Conservation (phyloP, 2,797 vertebrate genomes). For the Siniperca obscura region DNA sequence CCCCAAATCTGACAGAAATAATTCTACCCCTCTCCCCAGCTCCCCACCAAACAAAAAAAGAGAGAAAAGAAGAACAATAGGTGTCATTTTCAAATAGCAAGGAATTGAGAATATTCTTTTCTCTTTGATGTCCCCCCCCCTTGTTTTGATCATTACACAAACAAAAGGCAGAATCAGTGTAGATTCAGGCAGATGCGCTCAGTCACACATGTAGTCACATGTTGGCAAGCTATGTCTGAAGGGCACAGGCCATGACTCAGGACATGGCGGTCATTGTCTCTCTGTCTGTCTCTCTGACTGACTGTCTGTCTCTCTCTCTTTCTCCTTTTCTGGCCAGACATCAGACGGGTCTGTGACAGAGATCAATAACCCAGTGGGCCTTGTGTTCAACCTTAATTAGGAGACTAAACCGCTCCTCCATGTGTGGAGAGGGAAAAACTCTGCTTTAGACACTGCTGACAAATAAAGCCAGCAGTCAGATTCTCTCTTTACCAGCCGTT, state of each 20-base stretch:
- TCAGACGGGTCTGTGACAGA: slow-evolving; percentile 85
- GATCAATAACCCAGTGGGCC: slow-evolving; percentile 89
- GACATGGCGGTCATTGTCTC: slow-evolving; percentile 66
- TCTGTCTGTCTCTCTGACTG: slow-evolving; percentile 29
- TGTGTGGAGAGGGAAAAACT: slow-evolving; percentile 81
- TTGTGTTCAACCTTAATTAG: slow-evolving; percentile 88
- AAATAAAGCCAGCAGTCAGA: slow-evolving; percentile 80
- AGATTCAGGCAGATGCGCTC: slow-evolving; percentile 46
- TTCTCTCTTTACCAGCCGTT: slow-evolving; percentile 36
- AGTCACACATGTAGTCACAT: slow-evolving; percentile 43
- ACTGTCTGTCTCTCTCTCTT: slow-evolving; percentile 38
- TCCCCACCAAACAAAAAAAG: slow-evolving; percentile 55
- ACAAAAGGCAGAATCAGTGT: slow-evolving; percentile 66
- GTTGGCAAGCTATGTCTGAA: slow-evolving; percentile 67
- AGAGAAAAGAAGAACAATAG: slow-evolving; percentile 76
- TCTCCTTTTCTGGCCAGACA: slow-evolving; percentile 77
- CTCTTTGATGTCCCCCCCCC: slow-evolving; percentile 55
- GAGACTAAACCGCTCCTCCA: slow-evolving; percentile 84
- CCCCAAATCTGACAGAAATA: slow-evolving; percentile 81
- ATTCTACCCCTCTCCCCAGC: slow-evolving; percentile 66
- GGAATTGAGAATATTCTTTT: slow-evolving; percentile 61
- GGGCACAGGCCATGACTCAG: slow-evolving; percentile 75
- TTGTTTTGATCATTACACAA: slow-evolving; percentile 70
- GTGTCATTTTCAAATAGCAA: slow-evolving; percentile 73
- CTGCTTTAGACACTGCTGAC: slow-evolving; percentile 76